phyloP scores from a whole-genome alignment of 37 sponge, comb jelly and placozoan genomes.

The Ianthella basta region DNA sequence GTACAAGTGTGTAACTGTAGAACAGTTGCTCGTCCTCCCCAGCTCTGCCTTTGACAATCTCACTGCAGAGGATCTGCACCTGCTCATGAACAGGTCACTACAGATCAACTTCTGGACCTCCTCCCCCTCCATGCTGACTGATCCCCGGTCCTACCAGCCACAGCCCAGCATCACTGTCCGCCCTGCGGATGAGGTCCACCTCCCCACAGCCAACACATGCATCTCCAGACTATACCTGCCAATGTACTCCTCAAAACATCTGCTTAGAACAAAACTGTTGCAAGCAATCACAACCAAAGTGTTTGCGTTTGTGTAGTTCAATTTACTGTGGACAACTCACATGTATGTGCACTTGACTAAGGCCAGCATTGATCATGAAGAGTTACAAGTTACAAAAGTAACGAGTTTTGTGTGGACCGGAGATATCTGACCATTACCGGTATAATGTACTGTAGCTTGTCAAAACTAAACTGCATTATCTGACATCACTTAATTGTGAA shows the following conservation, averaged over 20 bases:
- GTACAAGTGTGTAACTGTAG: too few species aligned
- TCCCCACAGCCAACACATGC: conserved; percentile 99
- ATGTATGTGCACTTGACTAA: too few species aligned
- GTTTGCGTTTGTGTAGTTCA: conserved; percentile 88
- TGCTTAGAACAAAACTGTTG: conserved; percentile 78
- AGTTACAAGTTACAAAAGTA: too few species aligned
- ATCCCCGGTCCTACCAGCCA: conserved; percentile 90
- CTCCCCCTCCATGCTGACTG: conserved; percentile 89
- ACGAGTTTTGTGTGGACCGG: too few species aligned
- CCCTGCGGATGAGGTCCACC: conserved; percentile 88
- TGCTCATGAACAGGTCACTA: conserved; percentile 80
- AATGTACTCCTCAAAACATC: conserved; percentile 75
- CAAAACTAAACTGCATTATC: too few species aligned
- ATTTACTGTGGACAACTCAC: neutral
- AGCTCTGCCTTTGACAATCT: conserved; percentile 42
- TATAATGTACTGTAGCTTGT: too few species aligned
- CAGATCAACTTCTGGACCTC: conserved; percentile 97
- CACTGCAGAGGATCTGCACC: conserved; percentile 93
- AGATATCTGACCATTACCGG: too few species aligned
- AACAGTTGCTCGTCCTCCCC: conserved; percentile 84
- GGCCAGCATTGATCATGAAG: too few species aligned
- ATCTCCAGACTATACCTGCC: conserved; percentile 97
- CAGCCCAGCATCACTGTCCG: conserved; percentile 90
- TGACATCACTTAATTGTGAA: too few species aligned
- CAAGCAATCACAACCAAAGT: conserved; percentile 93